Evolutionary conservation across 2,113 vertebrate genomes (phyloP).

Genomic region (Psilopsiagon aymara): DNA sequence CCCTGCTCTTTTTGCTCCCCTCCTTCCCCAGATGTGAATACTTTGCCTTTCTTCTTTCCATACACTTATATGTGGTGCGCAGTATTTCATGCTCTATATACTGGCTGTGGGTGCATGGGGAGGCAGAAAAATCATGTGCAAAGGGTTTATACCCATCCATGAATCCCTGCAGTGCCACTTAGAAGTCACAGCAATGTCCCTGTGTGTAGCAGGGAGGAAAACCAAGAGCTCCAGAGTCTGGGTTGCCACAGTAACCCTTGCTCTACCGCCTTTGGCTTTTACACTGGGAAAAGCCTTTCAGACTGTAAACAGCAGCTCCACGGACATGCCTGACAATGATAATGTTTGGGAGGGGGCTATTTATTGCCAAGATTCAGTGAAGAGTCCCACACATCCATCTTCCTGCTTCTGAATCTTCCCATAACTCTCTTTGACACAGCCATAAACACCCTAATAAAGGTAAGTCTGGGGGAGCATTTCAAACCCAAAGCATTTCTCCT

Average conservation of each 20-base stretch:
- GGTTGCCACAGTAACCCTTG: conserved; percentile 22
- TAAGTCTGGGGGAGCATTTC: neutral
- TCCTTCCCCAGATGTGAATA: neutral
- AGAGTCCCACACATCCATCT: neutral
- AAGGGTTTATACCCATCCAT: accelerated
- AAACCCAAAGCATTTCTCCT: neutral
- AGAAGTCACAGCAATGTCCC: neutral
- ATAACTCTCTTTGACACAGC: neutral
- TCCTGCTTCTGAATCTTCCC: neutral
- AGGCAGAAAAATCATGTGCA: neutral
- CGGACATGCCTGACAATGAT: neutral
- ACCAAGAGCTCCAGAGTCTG: neutral
- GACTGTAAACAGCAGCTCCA: neutral
- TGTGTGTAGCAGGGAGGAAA: neutral
- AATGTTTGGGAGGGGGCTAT: neutral
- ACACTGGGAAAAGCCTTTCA: neutral
- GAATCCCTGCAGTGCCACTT: neutral
- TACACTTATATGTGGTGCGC: accelerated
- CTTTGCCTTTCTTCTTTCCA: neutral
- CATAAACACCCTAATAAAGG: neutral
- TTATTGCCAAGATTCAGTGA: neutral
- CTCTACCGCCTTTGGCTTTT: neutral
- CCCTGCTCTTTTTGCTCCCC: neutral
- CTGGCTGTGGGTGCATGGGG: neutral
- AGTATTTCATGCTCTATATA: neutral